phyloP scores from a whole-genome alignment of 2,797 vertebrate species.

The Syngnathus acus region DNA sequence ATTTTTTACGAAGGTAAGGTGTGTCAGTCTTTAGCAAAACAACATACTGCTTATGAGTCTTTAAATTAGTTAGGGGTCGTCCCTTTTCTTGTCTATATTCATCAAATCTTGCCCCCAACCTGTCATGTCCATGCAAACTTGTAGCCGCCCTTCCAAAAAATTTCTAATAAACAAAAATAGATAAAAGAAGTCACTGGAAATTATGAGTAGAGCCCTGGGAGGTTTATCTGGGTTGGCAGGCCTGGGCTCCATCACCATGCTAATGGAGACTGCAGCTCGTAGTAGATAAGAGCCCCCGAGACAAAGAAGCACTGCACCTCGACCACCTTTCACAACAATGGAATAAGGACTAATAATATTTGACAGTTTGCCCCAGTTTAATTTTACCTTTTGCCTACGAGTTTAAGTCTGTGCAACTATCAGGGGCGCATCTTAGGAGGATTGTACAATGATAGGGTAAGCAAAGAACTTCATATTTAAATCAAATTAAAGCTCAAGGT shows the following conservation, averaged over 20 bases:
- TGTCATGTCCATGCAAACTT: constrained; percentile 53
- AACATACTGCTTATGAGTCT: not conserved
- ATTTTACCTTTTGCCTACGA: constrained; percentile 26
- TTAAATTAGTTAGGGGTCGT: not conserved
- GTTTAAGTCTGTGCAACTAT: not conserved
- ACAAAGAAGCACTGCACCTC: constrained; percentile 42
- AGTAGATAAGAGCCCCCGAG: constrained; percentile 60
- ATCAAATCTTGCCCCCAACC: constrained; percentile 39
- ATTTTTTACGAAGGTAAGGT: not conserved
- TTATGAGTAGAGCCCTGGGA: constrained; percentile 38
- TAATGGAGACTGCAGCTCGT: constrained; percentile 57
- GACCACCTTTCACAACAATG: constrained; percentile 33
- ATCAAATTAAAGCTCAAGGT: not conserved
- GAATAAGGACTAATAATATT: constrained; percentile 39
- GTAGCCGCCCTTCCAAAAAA: constrained; percentile 37
- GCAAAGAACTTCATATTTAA: not conserved
- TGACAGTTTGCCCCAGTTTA: constrained; percentile 46
- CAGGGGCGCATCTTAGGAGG: not conserved
- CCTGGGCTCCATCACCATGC: constrained; percentile 52
- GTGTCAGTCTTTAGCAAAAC: not conserved
- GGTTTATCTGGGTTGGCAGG: constrained; percentile 66
- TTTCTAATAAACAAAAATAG: constrained; percentile 17
- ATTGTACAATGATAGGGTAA: constrained; percentile 22
- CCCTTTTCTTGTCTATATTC: not conserved
- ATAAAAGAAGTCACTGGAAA: constrained; percentile 25